A percentile compares a stretch with the other conserved stretches of the same genome.
These are phyloP conservation scores for Amphiprion ocellaris DNA, from an alignment of 2,113 vertebrate genomes.

Conservation along the genomic window DNA sequence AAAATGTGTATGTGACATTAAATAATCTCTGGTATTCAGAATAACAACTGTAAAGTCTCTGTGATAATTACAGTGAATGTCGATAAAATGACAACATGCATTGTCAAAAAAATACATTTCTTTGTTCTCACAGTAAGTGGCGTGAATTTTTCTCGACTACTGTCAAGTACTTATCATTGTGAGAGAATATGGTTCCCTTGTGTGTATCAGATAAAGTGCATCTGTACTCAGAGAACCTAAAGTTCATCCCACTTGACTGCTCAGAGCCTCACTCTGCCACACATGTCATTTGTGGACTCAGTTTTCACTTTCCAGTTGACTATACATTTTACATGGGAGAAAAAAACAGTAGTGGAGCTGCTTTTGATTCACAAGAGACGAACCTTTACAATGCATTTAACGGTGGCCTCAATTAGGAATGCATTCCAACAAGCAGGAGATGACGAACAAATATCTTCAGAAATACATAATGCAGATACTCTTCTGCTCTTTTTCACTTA, in stretches of 20 bases:
- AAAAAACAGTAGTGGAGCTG: neutral
- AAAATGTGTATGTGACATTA: too few relatives aligned
- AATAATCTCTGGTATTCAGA: too few relatives aligned
- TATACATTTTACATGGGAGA: neutral
- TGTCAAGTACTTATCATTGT: constrained; percentile 26
- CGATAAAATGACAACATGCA: too few relatives aligned
- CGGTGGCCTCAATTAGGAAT: neutral
- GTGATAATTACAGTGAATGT: too few relatives aligned
- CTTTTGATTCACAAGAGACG: constrained; percentile 11
- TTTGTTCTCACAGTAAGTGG: constrained; percentile 20
- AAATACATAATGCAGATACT: too few relatives aligned
- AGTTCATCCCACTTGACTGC: constrained; percentile 65
- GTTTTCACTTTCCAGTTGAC: constrained; percentile 53
- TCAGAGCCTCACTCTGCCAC: constrained; percentile 61
- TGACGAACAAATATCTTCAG: neutral
- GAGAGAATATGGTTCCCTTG: constrained; percentile 32
- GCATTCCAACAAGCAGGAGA: neutral
- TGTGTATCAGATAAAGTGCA: constrained; percentile 61
- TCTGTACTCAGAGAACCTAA: constrained; percentile 49
- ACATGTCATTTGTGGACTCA: constrained; percentile 51
- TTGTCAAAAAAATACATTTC: neutral
- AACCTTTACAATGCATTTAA: neutral
- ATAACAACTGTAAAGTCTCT: too few relatives aligned
- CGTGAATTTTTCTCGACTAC: constrained; percentile 6
- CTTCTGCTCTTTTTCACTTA: neutral